Base-by-base conservation (phyloP, 1,140 invertebrate species). In the Pseudomyrmex dendroicus region DNA sequence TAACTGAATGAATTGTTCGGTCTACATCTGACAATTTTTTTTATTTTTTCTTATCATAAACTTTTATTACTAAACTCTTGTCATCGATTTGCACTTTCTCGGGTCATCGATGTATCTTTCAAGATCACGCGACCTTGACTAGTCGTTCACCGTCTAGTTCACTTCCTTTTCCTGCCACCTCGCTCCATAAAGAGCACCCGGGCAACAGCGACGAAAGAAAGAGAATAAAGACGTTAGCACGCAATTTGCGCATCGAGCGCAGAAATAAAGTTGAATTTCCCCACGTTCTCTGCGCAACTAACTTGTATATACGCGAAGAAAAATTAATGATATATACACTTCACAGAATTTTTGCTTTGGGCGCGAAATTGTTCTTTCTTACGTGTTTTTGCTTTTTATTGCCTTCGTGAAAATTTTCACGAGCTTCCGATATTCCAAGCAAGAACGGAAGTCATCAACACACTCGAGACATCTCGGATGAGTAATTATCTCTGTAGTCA, bases 111-210 rank as follows among this genome's bases (percentile, higher is more conserved):
- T 66, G 59, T 82, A 86, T 68, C 59, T 22, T 84, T 86, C 68
- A 64, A 73, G 72, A 86, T 62, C 84, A 86, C 70, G 35, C 35
- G 87, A 89, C 82, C 87, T 78, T 70, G 35, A 35, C 35, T 35
- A 82, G 72, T 20, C 73, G 72, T 83, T 84, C 74, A 67, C 83
- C 73, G 88, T 89, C 88, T 89, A 89, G 88, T 82, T 72, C 82
- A 89, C 82, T 89, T 89, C 88, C 88, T 89, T 85, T 89, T 86
- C 87, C 73, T 83, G 86, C 64, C 84, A 82, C 83, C 73, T 85
- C 57, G 61, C 73, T 86, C 74, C 66, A 84, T 82, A 80, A 84
- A 84, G 35, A 66, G 73, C 62, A 78, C 68, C 80, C 84, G 87
- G 57, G 72, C 57, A 73, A 84, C 66, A 59, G 80, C 57, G 83